These are phyloP conservation scores for Poecilia latipinna DNA, from an alignment of 2,113 vertebrate species.

Conservation along the genomic window DNA sequence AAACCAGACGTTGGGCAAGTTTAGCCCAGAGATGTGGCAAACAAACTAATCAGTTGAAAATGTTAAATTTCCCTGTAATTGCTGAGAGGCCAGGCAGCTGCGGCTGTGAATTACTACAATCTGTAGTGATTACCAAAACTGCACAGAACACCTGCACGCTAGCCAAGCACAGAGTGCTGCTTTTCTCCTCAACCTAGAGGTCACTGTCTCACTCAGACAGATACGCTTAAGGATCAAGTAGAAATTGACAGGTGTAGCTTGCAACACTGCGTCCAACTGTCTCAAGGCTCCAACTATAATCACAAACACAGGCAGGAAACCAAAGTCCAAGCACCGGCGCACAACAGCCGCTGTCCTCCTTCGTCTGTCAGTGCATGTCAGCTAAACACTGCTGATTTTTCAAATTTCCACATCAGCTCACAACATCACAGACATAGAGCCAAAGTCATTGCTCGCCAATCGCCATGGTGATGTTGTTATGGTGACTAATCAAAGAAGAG, in stretches of 20 bases:
- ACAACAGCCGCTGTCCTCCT: constrained; percentile 15
- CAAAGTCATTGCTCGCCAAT: constrained; percentile 47
- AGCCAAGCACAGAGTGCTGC: neutral
- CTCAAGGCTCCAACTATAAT: neutral
- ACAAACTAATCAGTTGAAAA: constrained; percentile 1
- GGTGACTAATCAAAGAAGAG: constrained; percentile 67
- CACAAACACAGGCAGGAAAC: neutral
- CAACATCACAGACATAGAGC: constrained; percentile 56
- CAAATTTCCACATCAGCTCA: constrained; percentile 37
- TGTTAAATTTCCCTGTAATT: neutral
- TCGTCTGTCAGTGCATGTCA: constrained; percentile 12
- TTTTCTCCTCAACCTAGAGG: neutral
- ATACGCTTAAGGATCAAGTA: neutral
- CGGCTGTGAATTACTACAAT: constrained; percentile 2
- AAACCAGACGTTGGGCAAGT: neutral
- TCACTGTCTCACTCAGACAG: neutral
- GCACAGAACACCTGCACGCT: neutral
- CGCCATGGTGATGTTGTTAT: constrained; percentile 74
- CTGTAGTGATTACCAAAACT: neutral
- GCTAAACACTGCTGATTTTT: constrained; percentile 14
- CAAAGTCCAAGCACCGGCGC: neutral
- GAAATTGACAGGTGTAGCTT: too few relatives aligned
- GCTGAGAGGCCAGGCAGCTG: neutral
- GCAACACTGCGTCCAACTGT: neutral
- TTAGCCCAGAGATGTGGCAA: neutral